These are phyloP conservation scores for Prunella strophiata DNA, from an alignment of 2,797 vertebrate species.

Conservation along the genomic window DNA sequence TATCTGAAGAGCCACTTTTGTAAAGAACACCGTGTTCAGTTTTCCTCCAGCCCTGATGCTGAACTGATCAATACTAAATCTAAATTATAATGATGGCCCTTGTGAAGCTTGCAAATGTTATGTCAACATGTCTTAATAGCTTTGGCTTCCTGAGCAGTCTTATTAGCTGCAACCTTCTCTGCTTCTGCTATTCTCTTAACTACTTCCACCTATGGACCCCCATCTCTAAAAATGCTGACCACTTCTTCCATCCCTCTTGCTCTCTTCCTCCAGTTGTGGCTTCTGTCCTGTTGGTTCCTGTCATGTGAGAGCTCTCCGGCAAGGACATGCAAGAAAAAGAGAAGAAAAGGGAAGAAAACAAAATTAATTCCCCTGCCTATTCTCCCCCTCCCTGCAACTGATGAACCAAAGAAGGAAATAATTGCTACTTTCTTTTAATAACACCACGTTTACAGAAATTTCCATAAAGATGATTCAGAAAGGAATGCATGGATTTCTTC, in stretches of 20 bases:
- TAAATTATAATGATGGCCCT: constrained; percentile 76
- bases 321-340: constrained; percentile 57
- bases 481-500: constrained; percentile 74
- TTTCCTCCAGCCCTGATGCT: constrained; percentile 66
- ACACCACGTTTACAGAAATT: constrained; percentile 78
- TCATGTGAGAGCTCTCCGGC: constrained; percentile 27
- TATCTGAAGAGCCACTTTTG: constrained; percentile 64
- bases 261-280: not conserved
- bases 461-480: constrained; percentile 79
- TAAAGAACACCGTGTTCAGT: constrained; percentile 67
- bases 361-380: constrained; percentile 49
- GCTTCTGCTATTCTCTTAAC: constrained; percentile 60
- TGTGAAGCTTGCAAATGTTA: constrained; percentile 78
- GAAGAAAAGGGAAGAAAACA: constrained; percentile 60
- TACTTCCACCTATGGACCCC: constrained; percentile 43
- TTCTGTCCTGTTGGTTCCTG: constrained; percentile 16
- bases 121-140: constrained; percentile 79
- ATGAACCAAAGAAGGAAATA: constrained; percentile 81
- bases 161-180: constrained; percentile 70
- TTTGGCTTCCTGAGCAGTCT: constrained; percentile 69
- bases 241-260: constrained; percentile 31
- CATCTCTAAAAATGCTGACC: constrained; percentile 51
- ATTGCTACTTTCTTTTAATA: constrained; percentile 81
- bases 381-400: constrained; percentile 65
- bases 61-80: constrained; percentile 80